phyloP scores from a whole-genome alignment of 2,888 invertebrate species.

The Halictus quadricinctus region DNA sequence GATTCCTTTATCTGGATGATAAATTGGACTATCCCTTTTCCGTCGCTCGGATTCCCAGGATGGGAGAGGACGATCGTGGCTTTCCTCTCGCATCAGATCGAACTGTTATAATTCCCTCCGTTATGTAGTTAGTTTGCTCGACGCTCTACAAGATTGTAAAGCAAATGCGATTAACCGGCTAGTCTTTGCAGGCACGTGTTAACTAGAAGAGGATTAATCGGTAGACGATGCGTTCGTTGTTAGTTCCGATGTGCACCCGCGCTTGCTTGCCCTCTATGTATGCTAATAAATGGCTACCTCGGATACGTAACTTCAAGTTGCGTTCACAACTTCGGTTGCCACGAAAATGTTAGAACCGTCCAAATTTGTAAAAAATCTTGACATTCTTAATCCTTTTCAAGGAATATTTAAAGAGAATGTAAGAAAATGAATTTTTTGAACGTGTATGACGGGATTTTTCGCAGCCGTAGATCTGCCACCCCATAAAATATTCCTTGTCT shows the following conservation, averaged over 20 bases:
- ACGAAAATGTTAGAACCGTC: not conserved
- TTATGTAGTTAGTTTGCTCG: not conserved
- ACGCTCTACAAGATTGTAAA: not conserved
- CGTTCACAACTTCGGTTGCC: not conserved
- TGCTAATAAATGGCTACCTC: not conserved
- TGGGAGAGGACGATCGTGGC: conserved; percentile 27
- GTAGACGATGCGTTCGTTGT: not conserved
- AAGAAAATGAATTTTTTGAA: too few relatives aligned
- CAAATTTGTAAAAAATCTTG: not conserved
- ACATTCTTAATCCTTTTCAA: too few relatives aligned
- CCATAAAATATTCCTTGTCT: not conserved
- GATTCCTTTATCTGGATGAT: conserved; percentile 60
- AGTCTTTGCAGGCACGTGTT: not conserved
- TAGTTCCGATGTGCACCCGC: not conserved
- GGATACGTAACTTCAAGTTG: not conserved
- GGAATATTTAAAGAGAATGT: too few relatives aligned
- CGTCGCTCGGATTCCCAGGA: conserved; percentile 23
- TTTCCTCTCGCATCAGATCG: conserved; percentile 14
- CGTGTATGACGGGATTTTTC: not conserved
- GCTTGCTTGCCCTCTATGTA: not conserved
- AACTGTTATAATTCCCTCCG: conserved; percentile 26
- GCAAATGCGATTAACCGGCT: not conserved
- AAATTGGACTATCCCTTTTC: conserved; percentile 52
- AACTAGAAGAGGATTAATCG: conserved; percentile 1
- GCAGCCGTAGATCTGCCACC: not conserved